phyloP scores from a whole-genome alignment of 2,797 vertebrate genomes.

The Smutsia temminckii region DNA sequence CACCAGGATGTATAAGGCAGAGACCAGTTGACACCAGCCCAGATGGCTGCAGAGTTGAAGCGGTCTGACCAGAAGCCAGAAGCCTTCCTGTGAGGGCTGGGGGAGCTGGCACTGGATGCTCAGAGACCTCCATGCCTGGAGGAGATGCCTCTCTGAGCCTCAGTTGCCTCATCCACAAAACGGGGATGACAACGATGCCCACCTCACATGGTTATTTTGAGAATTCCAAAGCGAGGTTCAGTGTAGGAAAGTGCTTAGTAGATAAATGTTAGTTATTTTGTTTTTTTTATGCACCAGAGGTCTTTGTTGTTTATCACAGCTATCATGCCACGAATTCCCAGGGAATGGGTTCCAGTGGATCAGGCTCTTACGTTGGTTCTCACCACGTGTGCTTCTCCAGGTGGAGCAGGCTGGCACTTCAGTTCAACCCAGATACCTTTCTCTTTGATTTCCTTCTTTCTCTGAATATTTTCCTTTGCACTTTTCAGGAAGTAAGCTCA shows the following conservation, averaged over 20 bases:
- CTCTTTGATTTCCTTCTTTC: neutral
- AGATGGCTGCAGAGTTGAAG: neutral
- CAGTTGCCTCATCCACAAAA: neutral
- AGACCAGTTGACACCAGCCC: neutral
- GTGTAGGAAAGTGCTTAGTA: neutral
- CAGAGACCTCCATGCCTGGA: neutral
- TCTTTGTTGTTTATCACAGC: neutral
- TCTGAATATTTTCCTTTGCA: too few species aligned
- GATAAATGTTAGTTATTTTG: neutral
- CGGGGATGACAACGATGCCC: neutral
- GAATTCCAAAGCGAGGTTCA: neutral
- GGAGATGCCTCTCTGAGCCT: neutral
- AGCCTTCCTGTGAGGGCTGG: neutral
- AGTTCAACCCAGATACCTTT: neutral
- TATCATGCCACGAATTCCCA: neutral
- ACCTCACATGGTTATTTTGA: neutral
- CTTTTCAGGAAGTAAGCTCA: neutral
- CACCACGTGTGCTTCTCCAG: neutral
- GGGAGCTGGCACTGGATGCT: neutral
- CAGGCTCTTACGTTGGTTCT: neutral
- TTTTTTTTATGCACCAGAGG: neutral
- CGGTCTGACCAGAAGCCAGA: neutral
- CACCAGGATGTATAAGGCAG: neutral
- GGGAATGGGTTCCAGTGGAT: neutral
- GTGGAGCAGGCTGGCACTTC: neutral